Evolutionary conservation across 2,888 invertebrate genomes (phyloP).

Genomic region (Periphyllus acericola): DNA sequence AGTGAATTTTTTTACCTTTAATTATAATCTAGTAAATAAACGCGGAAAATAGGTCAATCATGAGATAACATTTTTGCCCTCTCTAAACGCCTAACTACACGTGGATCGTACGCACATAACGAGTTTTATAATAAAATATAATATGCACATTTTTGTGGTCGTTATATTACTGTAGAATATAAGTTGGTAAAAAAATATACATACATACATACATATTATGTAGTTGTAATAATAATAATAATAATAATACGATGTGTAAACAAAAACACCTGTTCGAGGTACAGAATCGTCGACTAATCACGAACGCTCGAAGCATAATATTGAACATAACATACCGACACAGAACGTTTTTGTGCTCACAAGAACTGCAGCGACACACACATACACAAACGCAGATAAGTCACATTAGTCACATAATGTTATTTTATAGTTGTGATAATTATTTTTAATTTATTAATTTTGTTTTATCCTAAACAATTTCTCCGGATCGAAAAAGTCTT

Average conservation of each 20-base stretch:
- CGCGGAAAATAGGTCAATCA: conserved; percentile 20
- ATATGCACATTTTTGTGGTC: background rate
- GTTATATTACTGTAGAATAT: background rate
- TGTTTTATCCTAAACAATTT: conserved; percentile 5
- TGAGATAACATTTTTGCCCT: conserved; percentile 7
- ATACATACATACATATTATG: background rate
- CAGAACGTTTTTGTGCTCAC: conserved; percentile 36
- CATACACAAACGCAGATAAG: conserved; percentile 27
- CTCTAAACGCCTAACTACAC: background rate
- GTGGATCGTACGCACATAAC: background rate
- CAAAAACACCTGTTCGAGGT: conserved; percentile 45
- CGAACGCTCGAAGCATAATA: background rate
- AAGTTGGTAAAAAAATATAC: background rate
- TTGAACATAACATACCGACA: conserved; percentile 5
- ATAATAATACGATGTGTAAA: conserved; percentile 36
- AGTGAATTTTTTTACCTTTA: background rate
- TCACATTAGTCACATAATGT: conserved; percentile 49
- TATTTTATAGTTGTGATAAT: background rate
- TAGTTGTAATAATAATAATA: conserved; percentile 18
- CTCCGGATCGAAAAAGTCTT: conserved; percentile 19
- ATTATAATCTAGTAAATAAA: background rate
- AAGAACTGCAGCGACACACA: background rate
- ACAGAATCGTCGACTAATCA: conserved; percentile 48
- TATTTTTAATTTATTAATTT: background rate
- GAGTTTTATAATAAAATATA: background rate